Evolutionary conservation across 1,140 invertebrate species (phyloP), one percentile per base, ranked within the genome.

Genomic region (Drosophila repleta): DNA sequence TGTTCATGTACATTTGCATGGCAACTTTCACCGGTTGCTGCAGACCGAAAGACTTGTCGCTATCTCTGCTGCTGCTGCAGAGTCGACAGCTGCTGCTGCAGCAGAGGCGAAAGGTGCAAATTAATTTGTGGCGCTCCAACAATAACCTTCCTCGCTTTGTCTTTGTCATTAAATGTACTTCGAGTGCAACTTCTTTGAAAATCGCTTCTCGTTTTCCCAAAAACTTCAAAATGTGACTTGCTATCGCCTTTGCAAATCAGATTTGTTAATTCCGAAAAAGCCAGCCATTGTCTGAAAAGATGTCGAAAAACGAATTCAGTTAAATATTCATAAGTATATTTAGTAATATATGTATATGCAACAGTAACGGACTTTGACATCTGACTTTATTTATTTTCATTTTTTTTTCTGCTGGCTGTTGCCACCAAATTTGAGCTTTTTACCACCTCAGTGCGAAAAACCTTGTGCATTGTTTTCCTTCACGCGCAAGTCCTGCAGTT

Each of bases 101-200:
- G 8, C 64, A 66, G 72, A 76, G 69, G 83, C 83, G 83, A 87
- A 87, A 87, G 83, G 83, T 87, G 83, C 83, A 87, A 87, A 88
- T 87, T 87, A 87, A 87, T 87, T 87, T 79, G 83, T 83, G 68
- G 68, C 72, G 79, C 79, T 58, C 76, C 83, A 76, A 26, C 48
- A 83, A 70, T 87, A 87, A 87, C 79, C 83, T 87, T 87, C 68
- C 76, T 71, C 75, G 77, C 82, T 73, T 69, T 67, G 73, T 66
- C 69, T 58, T 74, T 60, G 58, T 74, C 60, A 58, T 53, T 49
- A 49, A 62, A 26, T 41, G 79, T 73, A 69, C 58, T 48, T 63
- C 43, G 58, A 63, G 45, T 46, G 48, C 48, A 83, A 61, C 65
- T 68, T 64, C 35, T 56, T 51, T 67, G 48, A 13, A 51, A 29